Evolutionary conservation across 2,888 invertebrate genomes (phyloP).

Genomic region (Sarcophaga subvicina): DNA sequence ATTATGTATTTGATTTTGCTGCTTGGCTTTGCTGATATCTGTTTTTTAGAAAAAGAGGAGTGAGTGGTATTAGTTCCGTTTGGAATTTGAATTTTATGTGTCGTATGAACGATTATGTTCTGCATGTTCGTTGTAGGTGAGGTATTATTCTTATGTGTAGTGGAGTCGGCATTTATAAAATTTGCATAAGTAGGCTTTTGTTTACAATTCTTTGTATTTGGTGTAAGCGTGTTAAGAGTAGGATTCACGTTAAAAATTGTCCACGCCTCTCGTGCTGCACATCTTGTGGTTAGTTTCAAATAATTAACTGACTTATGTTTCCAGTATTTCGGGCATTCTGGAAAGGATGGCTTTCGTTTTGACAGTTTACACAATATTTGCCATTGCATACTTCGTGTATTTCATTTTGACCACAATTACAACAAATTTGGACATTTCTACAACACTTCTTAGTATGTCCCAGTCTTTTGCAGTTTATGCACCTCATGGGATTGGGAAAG

Average conservation of each 20-base stretch:
- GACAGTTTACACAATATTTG: constrained; percentile 61
- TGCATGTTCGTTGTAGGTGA: background rate
- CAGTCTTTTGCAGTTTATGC: no score
- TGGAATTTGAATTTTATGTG: background rate
- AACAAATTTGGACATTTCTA: no score
- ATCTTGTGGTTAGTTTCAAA: constrained; percentile 61
- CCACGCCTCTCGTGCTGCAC: constrained; percentile 58
- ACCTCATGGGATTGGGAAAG: no score
- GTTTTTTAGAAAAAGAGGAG: no score
- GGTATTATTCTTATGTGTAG: background rate
- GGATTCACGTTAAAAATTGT: constrained; percentile 48
- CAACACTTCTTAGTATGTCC: no score
- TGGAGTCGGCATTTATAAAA: background rate
- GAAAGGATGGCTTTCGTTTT: constrained; percentile 54
- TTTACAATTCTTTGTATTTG: background rate
- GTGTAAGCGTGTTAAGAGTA: constrained; percentile 13
- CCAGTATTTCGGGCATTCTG: constrained; percentile 51
- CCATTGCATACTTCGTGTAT: constrained; percentile 23
- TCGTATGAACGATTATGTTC: background rate
- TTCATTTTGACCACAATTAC: background rate
- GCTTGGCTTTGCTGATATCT: no score
- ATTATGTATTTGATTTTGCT: no score
- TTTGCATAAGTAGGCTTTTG: background rate
- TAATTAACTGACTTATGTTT: constrained; percentile 64
- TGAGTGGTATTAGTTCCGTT: background rate